Percentiles rank a stretch among this genome's conserved stretches.
phyloP scores from a whole-genome alignment of 1,140 invertebrate genomes.

The Rhagoletis pomonella region DNA sequence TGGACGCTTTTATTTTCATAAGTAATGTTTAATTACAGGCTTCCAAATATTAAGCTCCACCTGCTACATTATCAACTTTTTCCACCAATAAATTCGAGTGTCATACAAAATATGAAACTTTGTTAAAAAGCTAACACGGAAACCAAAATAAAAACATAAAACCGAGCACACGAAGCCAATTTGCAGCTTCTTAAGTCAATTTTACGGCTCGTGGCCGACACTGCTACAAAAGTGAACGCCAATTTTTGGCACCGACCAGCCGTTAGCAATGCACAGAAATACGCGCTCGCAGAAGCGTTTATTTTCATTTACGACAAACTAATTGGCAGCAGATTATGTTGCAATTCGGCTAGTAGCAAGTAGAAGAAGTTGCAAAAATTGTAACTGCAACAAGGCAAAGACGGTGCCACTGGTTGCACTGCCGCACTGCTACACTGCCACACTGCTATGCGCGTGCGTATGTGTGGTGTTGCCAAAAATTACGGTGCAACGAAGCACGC shows the following conservation, averaged over 20 bases:
- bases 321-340: constrained; percentile 51
- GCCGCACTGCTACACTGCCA: neutral
- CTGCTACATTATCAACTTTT: too few species aligned
- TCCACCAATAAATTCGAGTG: too few species aligned
- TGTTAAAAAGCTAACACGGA: too few species aligned
- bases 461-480: constrained; percentile 17
- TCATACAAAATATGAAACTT: too few species aligned
- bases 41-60: too few species aligned
- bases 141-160: too few species aligned
- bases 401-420: neutral
- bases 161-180: too few species aligned
- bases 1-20: too few species aligned
- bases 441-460: too few species aligned
- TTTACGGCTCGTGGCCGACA: neutral
- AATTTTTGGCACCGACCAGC: neutral
- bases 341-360: neutral
- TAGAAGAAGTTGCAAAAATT: neutral
- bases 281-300: neutral
- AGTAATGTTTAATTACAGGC: too few species aligned
- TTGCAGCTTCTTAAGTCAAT: neutral
- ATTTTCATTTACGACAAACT: constrained; percentile 45
- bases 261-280: neutral
- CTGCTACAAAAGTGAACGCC: neutral
- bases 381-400: neutral
- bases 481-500: neutral